Evolutionary conservation across 2,888 invertebrate genomes (phyloP), one percentile per base, ranked within the genome.

Genomic region (Anodontia alba): DNA sequence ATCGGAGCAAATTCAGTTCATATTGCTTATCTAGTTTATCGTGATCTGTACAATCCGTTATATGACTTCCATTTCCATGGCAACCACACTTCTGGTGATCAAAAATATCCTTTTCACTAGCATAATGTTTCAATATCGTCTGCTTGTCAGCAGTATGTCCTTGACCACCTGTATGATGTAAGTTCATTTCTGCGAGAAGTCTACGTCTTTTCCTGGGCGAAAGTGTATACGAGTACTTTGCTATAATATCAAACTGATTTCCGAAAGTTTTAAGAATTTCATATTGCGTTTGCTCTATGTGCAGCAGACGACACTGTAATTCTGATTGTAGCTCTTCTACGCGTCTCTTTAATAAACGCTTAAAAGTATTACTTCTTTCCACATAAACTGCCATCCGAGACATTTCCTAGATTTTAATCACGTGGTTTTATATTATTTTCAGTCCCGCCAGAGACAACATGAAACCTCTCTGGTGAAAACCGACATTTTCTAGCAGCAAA

Each of bases 331-430:
- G 62, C 33, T 62, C 62, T 33, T 17, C 62, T 33, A 62, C 62
- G 1, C 33, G 62, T 33, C 33, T 31, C 23, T 62, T 33, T 33
- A 62, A 33, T 17, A 17, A 33, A 33, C 62, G 62, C 17, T 62
- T 62, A 17, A 62, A 33, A 33, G 62, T n/a, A 33, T 62, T 62
- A 33, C 5, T 62, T 33, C 33, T 62, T 62, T 62, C 62, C 12
- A 62, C 62, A 62, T 62, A 62, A 62, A 62, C 62, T 31, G 62
- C 62, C 62, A 62, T 62, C 20, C 62, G 62, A 62, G 62, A 62
- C 62, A 62, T 62, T 7, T 62, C 62, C 62, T 62, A 29, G 17
- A 33, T 5, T 3, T 31, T 26, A 12, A 20, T 62, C 62, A 62
- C 62, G 62, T 62, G 62, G 17, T 62, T 33, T 62, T 62, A 33